Percentiles rank a stretch among this genome's conserved stretches.
Evolutionary conservation across 1,140 invertebrate species (phyloP).

Genomic region (Notospermus geniculatus): DNA sequence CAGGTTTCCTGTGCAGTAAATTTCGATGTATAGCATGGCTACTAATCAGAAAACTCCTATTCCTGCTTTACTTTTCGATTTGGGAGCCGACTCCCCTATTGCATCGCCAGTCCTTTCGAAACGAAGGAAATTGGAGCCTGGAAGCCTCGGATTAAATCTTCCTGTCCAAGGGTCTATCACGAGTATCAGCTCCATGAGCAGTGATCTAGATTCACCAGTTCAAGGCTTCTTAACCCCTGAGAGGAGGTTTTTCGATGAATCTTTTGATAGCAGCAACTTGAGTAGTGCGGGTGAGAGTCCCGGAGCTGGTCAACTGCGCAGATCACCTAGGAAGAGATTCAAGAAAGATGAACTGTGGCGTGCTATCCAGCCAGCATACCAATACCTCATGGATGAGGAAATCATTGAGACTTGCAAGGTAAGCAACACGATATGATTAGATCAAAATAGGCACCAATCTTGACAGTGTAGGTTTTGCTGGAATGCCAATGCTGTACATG

Average conservation of each 20-base stretch:
- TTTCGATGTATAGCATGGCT: too few species aligned
- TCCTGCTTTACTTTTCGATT: too few species aligned
- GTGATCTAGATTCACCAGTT: neutral
- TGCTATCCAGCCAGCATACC: constrained; percentile 77
- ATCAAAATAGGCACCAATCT: too few species aligned
- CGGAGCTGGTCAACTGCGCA: neutral
- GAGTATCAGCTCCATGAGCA: constrained; percentile 5
- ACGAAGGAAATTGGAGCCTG: neutral
- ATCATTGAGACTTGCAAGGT: constrained; percentile 84
- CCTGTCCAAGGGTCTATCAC: neutral
- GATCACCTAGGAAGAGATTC: constrained; percentile 13
- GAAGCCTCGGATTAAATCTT: neutral
- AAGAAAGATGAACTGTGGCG: constrained; percentile 80
- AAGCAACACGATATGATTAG: constrained; percentile 25
- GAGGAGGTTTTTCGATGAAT: constrained; percentile 6
- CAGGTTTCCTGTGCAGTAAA: too few species aligned
- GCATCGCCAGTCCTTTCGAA: constrained; percentile 9
- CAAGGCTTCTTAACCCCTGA: neutral
- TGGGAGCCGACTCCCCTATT: neutral
- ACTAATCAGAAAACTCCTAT: too few species aligned
- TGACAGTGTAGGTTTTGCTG: too few species aligned
- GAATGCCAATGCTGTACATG: too few species aligned
- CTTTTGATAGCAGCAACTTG: constrained; percentile 9
- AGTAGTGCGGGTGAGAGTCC: constrained; percentile 7
- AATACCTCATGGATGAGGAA: constrained; percentile 91